These are phyloP conservation scores for Listrodromus nycthemerus DNA, from an alignment of 2,888 invertebrate species.

Conservation along the genomic window DNA sequence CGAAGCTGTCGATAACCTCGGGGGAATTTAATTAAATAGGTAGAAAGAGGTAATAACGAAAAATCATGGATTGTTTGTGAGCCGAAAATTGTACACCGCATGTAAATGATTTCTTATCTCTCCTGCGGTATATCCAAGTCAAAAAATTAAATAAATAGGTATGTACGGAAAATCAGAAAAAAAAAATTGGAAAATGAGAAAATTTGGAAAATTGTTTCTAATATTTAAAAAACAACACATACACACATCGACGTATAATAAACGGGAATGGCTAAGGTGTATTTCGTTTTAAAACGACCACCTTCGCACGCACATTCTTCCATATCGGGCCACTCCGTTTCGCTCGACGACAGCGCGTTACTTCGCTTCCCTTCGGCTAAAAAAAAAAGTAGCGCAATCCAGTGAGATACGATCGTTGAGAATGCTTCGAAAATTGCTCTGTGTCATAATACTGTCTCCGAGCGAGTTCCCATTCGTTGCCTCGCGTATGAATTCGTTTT, in stretches of 20 bases:
- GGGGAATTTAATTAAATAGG: neutral
- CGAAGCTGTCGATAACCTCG: neutral
- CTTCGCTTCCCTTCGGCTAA: neutral
- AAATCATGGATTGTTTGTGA: neutral
- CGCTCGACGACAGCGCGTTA: neutral
- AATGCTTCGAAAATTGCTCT: conserved; percentile 30
- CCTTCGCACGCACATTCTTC: neutral
- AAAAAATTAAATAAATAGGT: neutral
- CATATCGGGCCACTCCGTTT: neutral
- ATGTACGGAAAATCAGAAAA: neutral
- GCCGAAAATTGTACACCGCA: neutral
- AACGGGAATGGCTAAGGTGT: no score
- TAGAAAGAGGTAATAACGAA: neutral
- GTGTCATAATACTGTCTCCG: conserved; percentile 31
- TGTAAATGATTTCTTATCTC: neutral
- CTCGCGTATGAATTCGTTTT: conserved; percentile 39
- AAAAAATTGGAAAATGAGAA: neutral
- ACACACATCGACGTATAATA: no score
- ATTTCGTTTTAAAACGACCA: neutral
- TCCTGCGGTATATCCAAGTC: neutral
- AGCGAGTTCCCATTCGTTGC: conserved; percentile 33
- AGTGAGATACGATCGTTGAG: conserved; percentile 3
- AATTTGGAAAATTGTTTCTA: no score
- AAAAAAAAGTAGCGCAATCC: neutral
- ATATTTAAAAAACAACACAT: no score